Evolutionary conservation across 2,888 invertebrate genomes (phyloP), one percentile per base, ranked within the genome.

Genomic region (Lycaena phlaeas): DNA sequence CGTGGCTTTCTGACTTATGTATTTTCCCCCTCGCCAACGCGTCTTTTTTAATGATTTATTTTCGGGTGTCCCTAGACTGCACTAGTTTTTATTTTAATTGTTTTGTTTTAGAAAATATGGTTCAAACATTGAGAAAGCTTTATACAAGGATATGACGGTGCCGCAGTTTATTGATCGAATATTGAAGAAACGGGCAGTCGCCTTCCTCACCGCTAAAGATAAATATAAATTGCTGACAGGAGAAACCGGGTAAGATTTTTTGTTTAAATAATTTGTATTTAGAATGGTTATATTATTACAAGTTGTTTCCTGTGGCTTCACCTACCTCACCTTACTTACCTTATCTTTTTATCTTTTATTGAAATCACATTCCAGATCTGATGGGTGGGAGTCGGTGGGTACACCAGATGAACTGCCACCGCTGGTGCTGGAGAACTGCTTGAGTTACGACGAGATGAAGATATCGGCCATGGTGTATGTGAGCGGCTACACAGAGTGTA

Each of bases 401-500:
- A 87, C 86, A 0, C 61, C 81, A 9, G 61, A 77, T 1, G 87
- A 89, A 48, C 74, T 73, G 12, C 72, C 81, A 0, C 88, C 88
- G 0, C 52, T 89, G 3, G 45, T 85, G 1, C 59, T 89, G 2
- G 73, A 84, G 14, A 82, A 86, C 49, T 87, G 87, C 47, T 63
- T 89, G 14, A 89, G 88, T 38, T 90, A 90, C 51, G 89, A 89
- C 39, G 89, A 90, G 60, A 81, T 90, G 51, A 89, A 89, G 53
- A 49, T 89, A 1, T 86, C 89, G 0, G 82, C 88, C 0, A 74
- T 89, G 67, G 70, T 89, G 36, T 86, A 77, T 17, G 76, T 89
- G 1, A 87, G 87, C n/a, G 88, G 88, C 0, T 74, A 75, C 38
- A 87, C 87, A 0, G 84, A 82, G 49, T 89, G 89, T 49, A 82